Evolutionary conservation across 2,797 vertebrate species (phyloP).

Genomic region (Rhyacichthys aspro): DNA sequence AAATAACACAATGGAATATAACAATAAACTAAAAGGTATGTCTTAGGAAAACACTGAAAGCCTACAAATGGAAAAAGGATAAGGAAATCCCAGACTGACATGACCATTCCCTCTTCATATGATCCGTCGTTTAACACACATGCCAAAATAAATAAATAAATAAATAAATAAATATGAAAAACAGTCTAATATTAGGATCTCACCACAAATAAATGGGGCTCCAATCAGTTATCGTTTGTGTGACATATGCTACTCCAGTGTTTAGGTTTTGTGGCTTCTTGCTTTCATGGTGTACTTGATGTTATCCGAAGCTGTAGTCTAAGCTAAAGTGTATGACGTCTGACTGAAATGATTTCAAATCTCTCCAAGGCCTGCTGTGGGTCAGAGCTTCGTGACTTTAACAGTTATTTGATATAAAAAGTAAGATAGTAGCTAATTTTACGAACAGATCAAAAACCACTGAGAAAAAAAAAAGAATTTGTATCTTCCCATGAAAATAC

Average conservation of each 20-base stretch:
- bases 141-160: too few relatives aligned
- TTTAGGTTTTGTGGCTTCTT: slow-evolving; percentile 68
- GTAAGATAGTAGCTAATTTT: slow-evolving; percentile 44
- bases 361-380: slow-evolving; percentile 72
- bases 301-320: slow-evolving; percentile 79
- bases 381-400: slow-evolving; percentile 52
- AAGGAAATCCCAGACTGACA: too few relatives aligned
- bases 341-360: slow-evolving; percentile 69
- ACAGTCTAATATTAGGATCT: background rate
- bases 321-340: slow-evolving; percentile 78
- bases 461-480: slow-evolving; percentile 5
- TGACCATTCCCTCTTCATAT: background rate
- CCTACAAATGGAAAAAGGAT: too few relatives aligned
- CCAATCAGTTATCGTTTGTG: slow-evolving; percentile 64
- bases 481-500: slow-evolving; percentile 6
- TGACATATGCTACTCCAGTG: slow-evolving; percentile 66
- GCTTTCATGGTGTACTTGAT: slow-evolving; percentile 71
- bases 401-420: slow-evolving; percentile 30
- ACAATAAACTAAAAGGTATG: too few relatives aligned
- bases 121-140: too few relatives aligned
- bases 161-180: too few relatives aligned
- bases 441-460: slow-evolving; percentile 20
- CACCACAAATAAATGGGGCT: slow-evolving; percentile 22
- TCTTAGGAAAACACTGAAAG: too few relatives aligned
- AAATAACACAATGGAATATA: too few relatives aligned